Evolutionary conservation across 2,888 invertebrate genomes (phyloP).

Genomic region (Polyommatus icarus): DNA sequence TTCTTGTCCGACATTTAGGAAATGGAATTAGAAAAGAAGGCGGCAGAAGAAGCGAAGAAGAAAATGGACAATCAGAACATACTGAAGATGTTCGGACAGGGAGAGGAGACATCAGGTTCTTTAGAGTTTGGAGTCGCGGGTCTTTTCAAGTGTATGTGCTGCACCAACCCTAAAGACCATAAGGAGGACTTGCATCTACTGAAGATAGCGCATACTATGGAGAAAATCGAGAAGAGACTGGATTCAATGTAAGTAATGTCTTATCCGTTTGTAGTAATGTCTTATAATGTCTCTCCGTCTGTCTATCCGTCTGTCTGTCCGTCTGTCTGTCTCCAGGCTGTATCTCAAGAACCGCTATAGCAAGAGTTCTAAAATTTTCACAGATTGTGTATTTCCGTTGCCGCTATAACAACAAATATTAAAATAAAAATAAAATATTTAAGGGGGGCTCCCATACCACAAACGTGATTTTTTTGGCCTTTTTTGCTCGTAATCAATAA

Average conservation of each 20-base stretch:
- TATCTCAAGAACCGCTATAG: too few species aligned
- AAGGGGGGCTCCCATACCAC: too few species aligned
- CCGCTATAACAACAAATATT: too few species aligned
- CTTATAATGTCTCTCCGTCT: too few species aligned
- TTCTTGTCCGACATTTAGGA: constrained; percentile 73
- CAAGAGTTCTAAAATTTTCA: too few species aligned
- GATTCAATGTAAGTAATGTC: constrained; percentile 79
- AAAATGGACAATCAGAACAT: constrained; percentile 90
- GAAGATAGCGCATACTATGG: constrained; percentile 89
- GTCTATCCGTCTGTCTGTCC: too few species aligned
- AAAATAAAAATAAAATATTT: too few species aligned
- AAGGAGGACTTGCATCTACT: constrained; percentile 92
- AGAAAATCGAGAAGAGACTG: constrained; percentile 87
- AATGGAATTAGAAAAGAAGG: constrained; percentile 90
- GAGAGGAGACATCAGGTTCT: constrained; percentile 89
- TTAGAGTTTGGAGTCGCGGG: constrained; percentile 92
- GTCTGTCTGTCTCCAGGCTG: too few species aligned
- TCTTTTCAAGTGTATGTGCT: constrained; percentile 91
- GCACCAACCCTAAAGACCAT: constrained; percentile 92
- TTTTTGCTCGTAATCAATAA: too few species aligned
- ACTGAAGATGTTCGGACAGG: constrained; percentile 85
- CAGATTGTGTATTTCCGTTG: too few species aligned
- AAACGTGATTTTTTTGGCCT: too few species aligned
- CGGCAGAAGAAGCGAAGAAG: constrained; percentile 88
- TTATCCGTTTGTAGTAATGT: too few species aligned